phyloP scores from a whole-genome alignment of 2,888 invertebrate species.

The Folsomia manolachei region DNA sequence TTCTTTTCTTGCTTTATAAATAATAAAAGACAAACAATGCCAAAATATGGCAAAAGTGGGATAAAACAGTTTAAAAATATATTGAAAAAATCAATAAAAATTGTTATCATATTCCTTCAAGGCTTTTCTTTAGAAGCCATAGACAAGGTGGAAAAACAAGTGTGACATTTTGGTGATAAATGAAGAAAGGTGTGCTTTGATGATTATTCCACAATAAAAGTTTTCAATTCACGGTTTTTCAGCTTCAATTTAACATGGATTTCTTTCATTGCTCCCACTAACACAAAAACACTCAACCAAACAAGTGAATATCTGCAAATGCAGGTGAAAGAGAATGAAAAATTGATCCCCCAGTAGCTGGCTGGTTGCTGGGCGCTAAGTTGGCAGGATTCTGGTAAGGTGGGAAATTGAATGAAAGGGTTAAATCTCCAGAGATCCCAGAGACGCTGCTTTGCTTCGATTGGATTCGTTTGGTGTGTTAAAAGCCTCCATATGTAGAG shows the following conservation, averaged over 20 bases:
- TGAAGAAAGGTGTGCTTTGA: background rate
- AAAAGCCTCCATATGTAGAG: background rate
- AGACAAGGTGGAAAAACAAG: no score
- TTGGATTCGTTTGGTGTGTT: background rate
- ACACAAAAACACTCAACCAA: no score
- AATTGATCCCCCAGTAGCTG: background rate
- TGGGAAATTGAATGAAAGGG: slow-evolving; percentile 10
- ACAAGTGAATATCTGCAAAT: background rate
- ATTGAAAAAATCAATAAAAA: no score
- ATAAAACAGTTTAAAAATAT: no score
- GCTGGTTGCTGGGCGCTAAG: background rate
- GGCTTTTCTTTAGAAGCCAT: no score
- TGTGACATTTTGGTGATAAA: background rate
- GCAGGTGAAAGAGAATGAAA: background rate
- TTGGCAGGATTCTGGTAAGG: background rate
- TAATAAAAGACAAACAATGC: no score
- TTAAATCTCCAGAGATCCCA: slow-evolving; percentile 12
- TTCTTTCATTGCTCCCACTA: no score
- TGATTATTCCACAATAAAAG: background rate
- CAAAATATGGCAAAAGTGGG: no score
- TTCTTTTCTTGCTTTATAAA: no score
- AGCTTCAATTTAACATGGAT: no score
- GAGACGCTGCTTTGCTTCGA: background rate
- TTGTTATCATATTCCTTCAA: no score
- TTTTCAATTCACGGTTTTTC: background rate